phyloP scores from a whole-genome alignment of 2,113 vertebrate genomes.

The Galbula dea region DNA sequence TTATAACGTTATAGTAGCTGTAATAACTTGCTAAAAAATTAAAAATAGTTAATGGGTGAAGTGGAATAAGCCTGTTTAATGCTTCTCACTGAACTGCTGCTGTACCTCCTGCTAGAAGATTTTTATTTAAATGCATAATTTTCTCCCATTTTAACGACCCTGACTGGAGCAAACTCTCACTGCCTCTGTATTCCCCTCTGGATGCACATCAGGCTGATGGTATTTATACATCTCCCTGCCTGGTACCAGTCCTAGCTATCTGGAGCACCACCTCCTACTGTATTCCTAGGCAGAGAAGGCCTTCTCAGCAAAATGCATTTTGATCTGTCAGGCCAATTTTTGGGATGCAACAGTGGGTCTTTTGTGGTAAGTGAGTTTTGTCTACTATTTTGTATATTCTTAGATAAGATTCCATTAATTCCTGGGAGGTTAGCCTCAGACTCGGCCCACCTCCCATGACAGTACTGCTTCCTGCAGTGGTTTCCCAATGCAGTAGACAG shows the following conservation, averaged over 20 bases:
- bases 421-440: not conserved
- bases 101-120: not conserved
- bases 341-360: not conserved
- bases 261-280: not conserved
- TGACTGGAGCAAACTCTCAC: not conserved
- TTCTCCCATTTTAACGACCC: not conserved
- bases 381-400: not conserved
- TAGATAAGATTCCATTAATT: not conserved
- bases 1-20: constrained; percentile 64
- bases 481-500: not conserved
- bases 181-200: not conserved
- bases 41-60: constrained; percentile 54
- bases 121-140: not conserved
- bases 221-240: not conserved
- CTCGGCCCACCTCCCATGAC: not conserved
- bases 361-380: not conserved
- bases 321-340: not conserved
- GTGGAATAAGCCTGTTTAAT: constrained; percentile 24
- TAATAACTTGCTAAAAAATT: constrained; percentile 70
- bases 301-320: not conserved
- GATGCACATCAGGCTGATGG: not conserved
- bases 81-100: constrained; percentile 27
- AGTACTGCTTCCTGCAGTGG: not conserved
- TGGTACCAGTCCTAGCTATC: not conserved
- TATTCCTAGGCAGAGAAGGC: not conserved